Evolutionary conservation across 2,888 invertebrate genomes (phyloP), one percentile per base, ranked within the genome.

Genomic region (Margaritifera margaritifera): DNA sequence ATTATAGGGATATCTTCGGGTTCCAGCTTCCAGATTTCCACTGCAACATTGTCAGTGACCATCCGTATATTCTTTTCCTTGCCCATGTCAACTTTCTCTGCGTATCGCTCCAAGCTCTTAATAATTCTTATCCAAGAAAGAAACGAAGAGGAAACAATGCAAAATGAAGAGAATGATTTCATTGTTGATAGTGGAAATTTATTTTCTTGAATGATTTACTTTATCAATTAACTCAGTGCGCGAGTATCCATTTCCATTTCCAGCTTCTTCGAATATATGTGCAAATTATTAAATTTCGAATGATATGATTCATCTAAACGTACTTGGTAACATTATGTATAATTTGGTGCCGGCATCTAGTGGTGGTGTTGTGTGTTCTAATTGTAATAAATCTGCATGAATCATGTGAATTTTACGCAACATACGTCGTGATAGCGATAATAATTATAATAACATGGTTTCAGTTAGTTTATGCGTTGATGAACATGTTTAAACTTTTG

Each of bases 21-120:
- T n/a, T 80, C 69, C 19, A 84, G 69, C 52, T 82, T 71, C 83
- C 83, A 86, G 11, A 86, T 74, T 62, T 85, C 83, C 62, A 86
- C 75, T 25, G 81, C 86, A 31, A 84, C 78, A 62, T 86, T 84
- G 19, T 82, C 81, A 18, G 80, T 77, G 8, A 83, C 83, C 31
- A 80, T 68, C 24, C 82, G 78, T 54, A 81, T 68, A 50, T 77
- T 70, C 11, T 75, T 67, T 19, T 74, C 60, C 1, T 66, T 69
- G 1, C 69, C 79, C 62, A 86, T 64, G 42, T 81, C 69, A 8
- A 77, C 77, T 31, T 83, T 81, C 52, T 79, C 81, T 6, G 80
- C 81, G 59, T 78, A 83, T 22, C 67, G 68, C 64, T 86, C 86
- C 50, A 85, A 65, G n/a, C 77, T 79, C 31, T 79, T 72, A 4